Evolutionary conservation across 1,140 invertebrate genomes (phyloP), one percentile per base, ranked within the genome.

Genomic region (Thalassaphorura encarpata): DNA sequence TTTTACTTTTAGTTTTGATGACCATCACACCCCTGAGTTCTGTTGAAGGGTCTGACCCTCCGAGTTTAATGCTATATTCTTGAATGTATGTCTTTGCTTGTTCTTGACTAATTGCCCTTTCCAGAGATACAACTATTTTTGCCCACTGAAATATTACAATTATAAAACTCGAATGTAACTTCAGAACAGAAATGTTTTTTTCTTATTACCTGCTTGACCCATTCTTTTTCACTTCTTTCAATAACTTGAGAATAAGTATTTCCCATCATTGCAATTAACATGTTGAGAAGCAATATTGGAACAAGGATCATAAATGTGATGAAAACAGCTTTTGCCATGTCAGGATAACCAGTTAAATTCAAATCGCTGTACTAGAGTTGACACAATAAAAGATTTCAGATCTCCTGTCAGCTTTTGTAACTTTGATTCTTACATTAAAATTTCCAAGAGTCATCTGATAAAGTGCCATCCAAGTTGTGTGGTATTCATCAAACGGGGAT

Each of bases 201-300:
- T 39, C 1, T 24, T 18, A 58, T 69, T 69, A 92, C 89, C 79
- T 95, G 94, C 74, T 97, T 96, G 69, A 96, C 84, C 87, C 90
- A 98, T 71, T 98, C 94, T 71, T 97, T 97, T 71, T 98, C 94
- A 43, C 93, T 97, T 69, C 95, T 90, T 69, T 93, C 87, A 56
- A 97, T 98, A 46, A 99, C 90, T 64, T 96, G 87, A 3, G 94
- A 92, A 69, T 97, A 98, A 0, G 93, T 97, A 70, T 97, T 97
- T 53, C 90, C 92, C 92, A 98, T 97, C 93, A 97, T 97, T 56
- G 95, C 94, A 63, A 97, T 97, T 67, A 98, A 79, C 90, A 98
- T 90, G 80, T 98, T 98, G 3, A 97, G 78, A 62, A 98, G 74
- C 18, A 98, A 74, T 66, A 98, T 95, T 0, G 94, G 94, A 52